These are phyloP conservation scores for Eonycteris spelaea DNA, from an alignment of 2,113 vertebrate genomes.

Conservation along the genomic window DNA sequence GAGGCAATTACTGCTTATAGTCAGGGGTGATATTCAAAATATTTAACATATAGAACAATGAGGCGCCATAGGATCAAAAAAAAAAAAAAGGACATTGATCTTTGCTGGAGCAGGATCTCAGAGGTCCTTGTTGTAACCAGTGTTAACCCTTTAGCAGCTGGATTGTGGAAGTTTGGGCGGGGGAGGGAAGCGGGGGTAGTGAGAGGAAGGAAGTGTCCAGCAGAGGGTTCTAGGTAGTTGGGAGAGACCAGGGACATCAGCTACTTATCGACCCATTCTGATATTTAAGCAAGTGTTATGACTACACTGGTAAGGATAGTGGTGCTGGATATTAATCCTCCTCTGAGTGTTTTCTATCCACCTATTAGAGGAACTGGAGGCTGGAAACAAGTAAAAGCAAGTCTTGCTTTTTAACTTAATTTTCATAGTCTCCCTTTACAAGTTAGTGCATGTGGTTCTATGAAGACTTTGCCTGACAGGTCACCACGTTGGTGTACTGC, in stretches of 20 bases:
- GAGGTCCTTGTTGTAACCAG: background rate
- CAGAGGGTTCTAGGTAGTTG: background rate
- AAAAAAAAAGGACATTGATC: background rate
- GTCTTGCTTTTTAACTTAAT: background rate
- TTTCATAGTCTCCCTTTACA: background rate
- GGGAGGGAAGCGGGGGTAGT: background rate
- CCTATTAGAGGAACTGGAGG: background rate
- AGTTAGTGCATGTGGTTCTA: background rate
- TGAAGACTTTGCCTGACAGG: background rate
- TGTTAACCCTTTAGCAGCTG: slow-evolving; percentile 14
- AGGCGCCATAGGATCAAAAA: background rate
- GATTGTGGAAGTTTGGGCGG: background rate
- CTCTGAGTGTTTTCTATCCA: slow-evolving; percentile 15
- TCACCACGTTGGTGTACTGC: background rate
- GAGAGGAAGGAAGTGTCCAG: background rate
- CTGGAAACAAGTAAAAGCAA: slow-evolving; percentile 18
- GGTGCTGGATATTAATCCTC: background rate
- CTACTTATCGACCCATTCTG: background rate
- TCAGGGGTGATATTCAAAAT: background rate
- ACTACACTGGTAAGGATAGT: background rate
- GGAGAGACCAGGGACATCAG: background rate
- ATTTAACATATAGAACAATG: background rate
- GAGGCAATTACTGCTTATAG: slow-evolving; percentile 9
- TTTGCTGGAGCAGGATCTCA: background rate
- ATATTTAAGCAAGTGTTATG: background rate